Base-by-base conservation (phyloP, 2,888 invertebrate genomes). In the Philereme vetulata region DNA sequence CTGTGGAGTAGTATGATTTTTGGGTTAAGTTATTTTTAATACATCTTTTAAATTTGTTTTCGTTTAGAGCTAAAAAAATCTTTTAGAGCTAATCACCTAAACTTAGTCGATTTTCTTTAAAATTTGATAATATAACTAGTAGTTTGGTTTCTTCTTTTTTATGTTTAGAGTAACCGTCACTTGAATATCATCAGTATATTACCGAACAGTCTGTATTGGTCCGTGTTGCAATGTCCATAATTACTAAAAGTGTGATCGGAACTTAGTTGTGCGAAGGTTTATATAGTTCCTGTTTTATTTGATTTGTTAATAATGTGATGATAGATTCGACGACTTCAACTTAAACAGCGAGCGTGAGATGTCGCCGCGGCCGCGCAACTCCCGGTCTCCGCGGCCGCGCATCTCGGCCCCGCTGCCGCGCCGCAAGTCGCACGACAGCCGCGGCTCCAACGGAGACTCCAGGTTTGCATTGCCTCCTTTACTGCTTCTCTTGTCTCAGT, bases 271-370 rank as follows among this genome's bases (percentile, higher is more conserved):
- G 42, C n/a, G 8, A 42, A 4, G 42, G 3, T n/a, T 7, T n/a
- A 9, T 11, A 9, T 11, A 6, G 4, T 44, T 21, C 5, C 11
- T 44, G 51, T 54, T 7, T 47, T 46, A n/a, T 38, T 59, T 34
- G 59, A 55, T 50, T 52, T 36, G 34, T 40, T 32, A n/a, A 60
- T 40, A 9, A 56, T 56, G 51, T 65, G 63, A 68, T 64, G 65
- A 21, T 78, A 92, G 93, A 79, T 93, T 88, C 73, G 93, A 93
- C 75, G 93, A 93, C 73, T 93, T 93, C 82, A 91, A 91, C 74
- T 72, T 93, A 78, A 92, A 92, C 75, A 92, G 92, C 73, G 93
- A 93, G 77, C 88, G 90, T 10, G 92, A 90, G 72, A 72, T 79
- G 4, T 85, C 91, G 48, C 90, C 91, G 43, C 84, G 82, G 62